Base-by-base conservation (phyloP, 2,797 vertebrate species). In the Scolopax rusticola region DNA sequence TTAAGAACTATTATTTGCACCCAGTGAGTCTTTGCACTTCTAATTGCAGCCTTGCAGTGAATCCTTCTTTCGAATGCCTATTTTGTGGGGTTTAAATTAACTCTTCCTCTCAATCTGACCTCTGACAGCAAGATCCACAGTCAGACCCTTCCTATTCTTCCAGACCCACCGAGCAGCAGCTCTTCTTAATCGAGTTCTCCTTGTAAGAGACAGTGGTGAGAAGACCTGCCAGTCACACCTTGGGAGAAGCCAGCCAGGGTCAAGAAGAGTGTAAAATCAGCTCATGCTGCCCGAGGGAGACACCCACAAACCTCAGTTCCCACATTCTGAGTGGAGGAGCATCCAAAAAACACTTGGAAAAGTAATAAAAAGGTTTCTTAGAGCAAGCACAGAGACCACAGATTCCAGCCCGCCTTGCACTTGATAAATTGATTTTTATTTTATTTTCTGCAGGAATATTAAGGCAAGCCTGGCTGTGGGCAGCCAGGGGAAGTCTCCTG, bases 1-100 rank as follows among this genome's bases (percentile, higher is more conserved):
- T 95, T 77, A 87, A 82, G 56, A 80, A n/a, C 59, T 47, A 50
- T 60, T 87, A 54, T 54, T 96, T 84, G 73, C 61, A 85, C 82
- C 75, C 80, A 64, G 60, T 5, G 13, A 74, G 11, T 13, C 43
- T 74, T 79, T 59, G 80, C 15, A 43, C 74, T 91, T 78, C 27
- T 60, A 90, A 94, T 56, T 93, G 41, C 65, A 93, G 57, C 53
- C n/a, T 67, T 13, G 0, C 78, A 88, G 87, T 16, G 64, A 92
- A 73, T 81, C 54, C 64, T 89, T 38, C 84, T 47, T 33, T 30
- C 6, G 2, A 85, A 84, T 54, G 79, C 84, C 60, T 76, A 11
- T 63, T 91, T 53, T 59, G 48, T 65, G 38, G 25, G 11, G 30
- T 36, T 84, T 64, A 65, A 88, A 74, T 90, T 75, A 94, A 82